Evolutionary conservation across 2,888 invertebrate genomes (phyloP).

Genomic region (Lobophora halterata): DNA sequence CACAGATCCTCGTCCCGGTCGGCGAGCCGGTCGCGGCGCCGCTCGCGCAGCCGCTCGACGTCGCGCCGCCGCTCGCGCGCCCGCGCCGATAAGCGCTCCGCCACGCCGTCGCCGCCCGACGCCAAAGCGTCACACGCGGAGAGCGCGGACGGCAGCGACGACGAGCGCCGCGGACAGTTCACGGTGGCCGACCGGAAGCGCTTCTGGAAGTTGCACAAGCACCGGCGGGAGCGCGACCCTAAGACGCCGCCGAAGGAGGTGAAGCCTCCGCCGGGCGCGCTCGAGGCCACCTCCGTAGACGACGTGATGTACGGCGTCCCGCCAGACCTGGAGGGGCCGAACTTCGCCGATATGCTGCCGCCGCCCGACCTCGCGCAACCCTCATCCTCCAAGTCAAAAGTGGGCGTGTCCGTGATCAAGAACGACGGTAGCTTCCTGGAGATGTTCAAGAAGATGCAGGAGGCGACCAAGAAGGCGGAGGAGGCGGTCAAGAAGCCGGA

Average conservation of each 20-base stretch:
- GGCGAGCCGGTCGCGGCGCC: conserved; percentile 47
- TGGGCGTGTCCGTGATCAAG: conserved; percentile 84
- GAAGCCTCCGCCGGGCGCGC: conserved; percentile 66
- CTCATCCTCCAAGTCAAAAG: conserved; percentile 71
- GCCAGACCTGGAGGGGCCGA: conserved; percentile 71
- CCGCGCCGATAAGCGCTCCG: too few relatives aligned
- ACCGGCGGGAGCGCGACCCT: conserved; percentile 50
- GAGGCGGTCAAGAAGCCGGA: conserved; percentile 57
- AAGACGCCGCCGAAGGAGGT: conserved; percentile 60
- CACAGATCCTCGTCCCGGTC: conserved; percentile 45
- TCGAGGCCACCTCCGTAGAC: conserved; percentile 55
- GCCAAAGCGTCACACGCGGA: too few relatives aligned
- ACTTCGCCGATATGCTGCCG: conserved; percentile 57
- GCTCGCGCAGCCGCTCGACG: conserved; percentile 43
- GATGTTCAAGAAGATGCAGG: conserved; percentile 95
- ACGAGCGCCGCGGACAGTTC: conserved; percentile 70
- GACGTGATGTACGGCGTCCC: conserved; percentile 70
- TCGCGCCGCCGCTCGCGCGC: conserved; percentile 50
- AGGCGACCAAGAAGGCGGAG: conserved; percentile 76
- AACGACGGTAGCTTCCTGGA: conserved; percentile 96
- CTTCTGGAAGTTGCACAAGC: conserved; percentile 68
- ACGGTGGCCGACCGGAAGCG: conserved; percentile 72
- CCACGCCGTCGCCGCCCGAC: conserved; percentile 48
- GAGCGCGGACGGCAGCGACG: conserved; percentile 57
- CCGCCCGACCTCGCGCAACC: conserved; percentile 29